phyloP scores from a whole-genome alignment of 1,140 invertebrate genomes.

The Nephila pilipes region DNA sequence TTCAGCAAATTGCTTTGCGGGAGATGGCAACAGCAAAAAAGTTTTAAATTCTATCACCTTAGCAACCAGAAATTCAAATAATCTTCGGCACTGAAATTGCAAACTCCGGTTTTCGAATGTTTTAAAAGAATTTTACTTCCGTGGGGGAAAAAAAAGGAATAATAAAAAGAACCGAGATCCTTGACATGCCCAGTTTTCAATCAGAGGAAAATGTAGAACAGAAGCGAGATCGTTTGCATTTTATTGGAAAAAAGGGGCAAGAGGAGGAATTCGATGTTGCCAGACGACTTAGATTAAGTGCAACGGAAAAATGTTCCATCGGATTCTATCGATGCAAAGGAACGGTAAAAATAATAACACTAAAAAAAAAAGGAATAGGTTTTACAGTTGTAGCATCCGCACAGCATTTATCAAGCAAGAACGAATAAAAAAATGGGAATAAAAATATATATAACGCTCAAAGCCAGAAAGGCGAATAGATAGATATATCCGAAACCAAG shows the following conservation, averaged over 20 bases:
- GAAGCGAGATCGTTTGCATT: slow-evolving; percentile 66
- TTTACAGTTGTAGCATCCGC: slow-evolving; percentile 10
- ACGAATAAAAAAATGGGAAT: slow-evolving; percentile 1
- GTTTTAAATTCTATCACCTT: slow-evolving; percentile 5
- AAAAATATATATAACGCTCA: no score
- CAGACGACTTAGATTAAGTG: slow-evolving; percentile 57
- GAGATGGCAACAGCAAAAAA: not conserved
- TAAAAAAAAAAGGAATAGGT: not conserved
- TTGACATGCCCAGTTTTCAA: slow-evolving; percentile 23
- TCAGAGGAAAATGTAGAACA: slow-evolving; percentile 26
- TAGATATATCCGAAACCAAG: slow-evolving; percentile 69
- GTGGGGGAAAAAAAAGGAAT: not conserved
- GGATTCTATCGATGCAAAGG: not conserved
- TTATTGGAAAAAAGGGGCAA: slow-evolving; percentile 51
- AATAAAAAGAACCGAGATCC: slow-evolving; percentile 18
- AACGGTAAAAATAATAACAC: not conserved
- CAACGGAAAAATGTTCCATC: slow-evolving; percentile 14
- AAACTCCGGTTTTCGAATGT: slow-evolving; percentile 23
- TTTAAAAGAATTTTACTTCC: not conserved
- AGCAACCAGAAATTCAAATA: slow-evolving; percentile 47
- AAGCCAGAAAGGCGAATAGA: slow-evolving; percentile 40
- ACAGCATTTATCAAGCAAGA: slow-evolving; percentile 26
- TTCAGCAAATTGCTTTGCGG: not conserved
- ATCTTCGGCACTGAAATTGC: slow-evolving; percentile 1
- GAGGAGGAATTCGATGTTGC: slow-evolving; percentile 44